These are phyloP conservation scores for Kradibia gibbosae DNA, from an alignment of 1,140 invertebrate genomes.

Conservation along the genomic window DNA sequence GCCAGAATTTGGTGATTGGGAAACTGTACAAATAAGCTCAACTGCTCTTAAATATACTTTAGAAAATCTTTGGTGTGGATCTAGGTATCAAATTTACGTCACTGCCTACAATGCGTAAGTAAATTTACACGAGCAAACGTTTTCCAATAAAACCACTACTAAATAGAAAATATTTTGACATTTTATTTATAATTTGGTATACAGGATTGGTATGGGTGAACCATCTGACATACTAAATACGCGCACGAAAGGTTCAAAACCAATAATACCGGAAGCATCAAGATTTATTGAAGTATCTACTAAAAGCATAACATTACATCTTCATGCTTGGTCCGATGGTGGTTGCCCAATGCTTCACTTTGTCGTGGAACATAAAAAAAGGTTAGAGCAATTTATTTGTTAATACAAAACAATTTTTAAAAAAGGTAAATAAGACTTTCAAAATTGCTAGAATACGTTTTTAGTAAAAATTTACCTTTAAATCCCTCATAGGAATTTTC, in stretches of 20 bases:
- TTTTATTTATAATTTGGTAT: conserved; percentile 30
- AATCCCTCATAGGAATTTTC: too few species aligned
- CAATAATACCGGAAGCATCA: conserved; percentile 89
- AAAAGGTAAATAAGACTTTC: too few species aligned
- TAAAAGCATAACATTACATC: conserved; percentile 91
- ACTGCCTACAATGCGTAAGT: conserved; percentile 90
- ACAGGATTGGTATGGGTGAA: conserved; percentile 90
- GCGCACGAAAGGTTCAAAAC: conserved; percentile 90
- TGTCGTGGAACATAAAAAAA: conserved; percentile 95
- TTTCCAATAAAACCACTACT: background rate
- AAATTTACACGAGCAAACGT: background rate
- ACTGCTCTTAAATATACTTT: conserved; percentile 87
- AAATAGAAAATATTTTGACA: background rate
- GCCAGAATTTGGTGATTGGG: conserved; percentile 94
- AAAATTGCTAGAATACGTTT: too few species aligned
- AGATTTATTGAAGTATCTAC: conserved; percentile 93
- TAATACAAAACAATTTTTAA: too few species aligned
- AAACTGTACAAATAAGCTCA: conserved; percentile 84
- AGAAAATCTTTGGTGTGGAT: conserved; percentile 90
- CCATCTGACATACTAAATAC: conserved; percentile 89
- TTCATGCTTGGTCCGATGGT: conserved; percentile 94
- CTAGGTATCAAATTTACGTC: conserved; percentile 92
- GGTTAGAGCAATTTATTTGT: conserved; percentile 72
- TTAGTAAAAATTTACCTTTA: too few species aligned
- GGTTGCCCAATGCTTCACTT: conserved; percentile 97